Percentiles rank a stretch among this genome's conserved stretches.
These are phyloP conservation scores for Orthonevra nobilis DNA, from an alignment of 2,888 invertebrate genomes.

Conservation along the genomic window DNA sequence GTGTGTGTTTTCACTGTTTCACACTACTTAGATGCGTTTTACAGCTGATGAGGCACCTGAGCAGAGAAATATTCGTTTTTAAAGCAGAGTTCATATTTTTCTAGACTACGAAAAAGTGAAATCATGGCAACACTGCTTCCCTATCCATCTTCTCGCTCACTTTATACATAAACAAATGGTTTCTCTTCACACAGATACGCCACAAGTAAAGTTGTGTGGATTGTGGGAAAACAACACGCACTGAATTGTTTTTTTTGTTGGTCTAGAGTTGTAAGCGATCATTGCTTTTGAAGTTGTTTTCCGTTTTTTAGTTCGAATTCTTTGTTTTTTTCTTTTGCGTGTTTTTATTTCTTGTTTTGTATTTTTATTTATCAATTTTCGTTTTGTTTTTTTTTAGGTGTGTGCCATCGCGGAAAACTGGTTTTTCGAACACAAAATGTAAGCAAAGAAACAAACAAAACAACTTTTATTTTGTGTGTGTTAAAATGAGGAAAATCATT, in stretches of 20 bases:
- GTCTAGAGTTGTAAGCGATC: conserved; percentile 20
- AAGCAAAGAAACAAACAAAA: conserved; percentile 11
- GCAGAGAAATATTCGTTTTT: no score
- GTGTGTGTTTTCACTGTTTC: no score
- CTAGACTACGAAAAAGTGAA: no score
- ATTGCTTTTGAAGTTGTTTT: conserved; percentile 5
- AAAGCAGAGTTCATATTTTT: no score
- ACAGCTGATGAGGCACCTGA: no score
- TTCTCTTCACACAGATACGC: no score
- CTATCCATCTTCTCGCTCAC: no score
- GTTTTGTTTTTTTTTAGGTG: conserved; percentile 48
- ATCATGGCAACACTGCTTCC: no score
- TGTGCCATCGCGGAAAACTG: conserved; percentile 57
- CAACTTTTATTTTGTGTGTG: not conserved
- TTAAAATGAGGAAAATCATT: conserved; percentile 17
- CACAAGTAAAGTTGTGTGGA: no score
- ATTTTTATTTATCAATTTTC: not conserved
- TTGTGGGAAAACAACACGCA: conserved; percentile 38
- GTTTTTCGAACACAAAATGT: conserved; percentile 44
- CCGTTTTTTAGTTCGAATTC: not conserved
- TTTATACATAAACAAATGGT: no score
- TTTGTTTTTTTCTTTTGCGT: not conserved
- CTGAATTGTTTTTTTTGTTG: conserved; percentile 1
- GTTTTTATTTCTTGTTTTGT: conserved; percentile 1
- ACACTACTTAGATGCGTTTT: no score